These are phyloP conservation scores for Schlechtendalia chinensis DNA, from an alignment of 1,140 invertebrate genomes.

Conservation along the genomic window DNA sequence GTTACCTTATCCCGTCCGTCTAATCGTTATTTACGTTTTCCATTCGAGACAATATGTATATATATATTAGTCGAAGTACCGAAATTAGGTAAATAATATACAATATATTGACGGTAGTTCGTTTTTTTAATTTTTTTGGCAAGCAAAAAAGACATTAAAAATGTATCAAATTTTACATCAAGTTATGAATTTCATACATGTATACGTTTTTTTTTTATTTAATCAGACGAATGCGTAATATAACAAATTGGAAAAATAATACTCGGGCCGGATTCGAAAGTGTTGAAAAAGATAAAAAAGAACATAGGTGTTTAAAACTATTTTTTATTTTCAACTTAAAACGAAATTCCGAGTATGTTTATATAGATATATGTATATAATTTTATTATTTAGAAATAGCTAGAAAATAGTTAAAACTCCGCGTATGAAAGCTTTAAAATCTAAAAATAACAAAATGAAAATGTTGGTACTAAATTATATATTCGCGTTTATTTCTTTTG, in stretches of 20 bases:
- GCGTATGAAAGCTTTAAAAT: conserved; percentile 2
- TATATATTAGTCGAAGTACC: neutral
- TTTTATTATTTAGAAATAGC: neutral
- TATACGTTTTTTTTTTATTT: neutral
- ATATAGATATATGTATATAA: no score
- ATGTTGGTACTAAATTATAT: neutral
- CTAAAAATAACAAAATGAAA: neutral
- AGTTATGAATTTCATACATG: no score
- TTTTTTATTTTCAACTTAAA: neutral
- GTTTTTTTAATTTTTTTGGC: conserved; percentile 10
- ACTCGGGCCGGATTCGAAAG: neutral
- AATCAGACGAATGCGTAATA: neutral
- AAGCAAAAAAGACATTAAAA: neutral
- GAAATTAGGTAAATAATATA: neutral
- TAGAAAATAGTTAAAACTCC: neutral
- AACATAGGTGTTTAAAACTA: neutral
- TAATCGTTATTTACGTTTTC: neutral
- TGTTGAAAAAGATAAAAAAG: conserved; percentile 21
- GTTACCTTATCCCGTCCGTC: no score
- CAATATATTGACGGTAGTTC: neutral
- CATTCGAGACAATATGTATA: no score
- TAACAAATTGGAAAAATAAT: neutral
- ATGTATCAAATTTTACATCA: neutral
- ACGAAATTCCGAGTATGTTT: neutral
- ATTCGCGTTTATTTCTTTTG: conserved; percentile 16